Evolutionary conservation across 2,888 invertebrate species (phyloP), one percentile per base, ranked within the genome.

Genomic region (Cheilosia pagana): DNA sequence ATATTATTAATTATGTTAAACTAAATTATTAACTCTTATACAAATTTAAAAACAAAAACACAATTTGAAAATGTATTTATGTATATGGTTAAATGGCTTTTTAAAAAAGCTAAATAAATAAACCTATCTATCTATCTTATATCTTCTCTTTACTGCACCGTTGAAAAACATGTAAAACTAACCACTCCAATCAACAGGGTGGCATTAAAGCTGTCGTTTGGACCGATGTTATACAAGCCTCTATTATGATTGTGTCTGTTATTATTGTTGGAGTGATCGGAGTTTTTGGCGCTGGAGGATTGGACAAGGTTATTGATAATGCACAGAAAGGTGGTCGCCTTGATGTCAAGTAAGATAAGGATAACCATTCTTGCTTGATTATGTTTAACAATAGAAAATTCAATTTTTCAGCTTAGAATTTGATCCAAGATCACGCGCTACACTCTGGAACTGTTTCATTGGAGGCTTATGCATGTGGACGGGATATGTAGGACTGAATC

Each of bases 401-500:
- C 14, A 1, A 23, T 53, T 3, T 10, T 52, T 21, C 16, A 68
- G 50, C 12, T 19, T 60, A 28, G 67, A 25, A 14, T 48, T 71
- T 14, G 57, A 63, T 53, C 43, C 94, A 19, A 93, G 93, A 60
- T 93, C 93, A 50, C 92, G 95, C 31, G 94, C 94, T 77, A 94
- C 95, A 0, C 92, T 95, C 14, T 95, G 95, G 94, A 93, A 94
- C 50, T 93, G 94, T 31, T 88, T 94, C 14, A 90, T 94, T 62
- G 93, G 94, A 12, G 94, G 94, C 12, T 93, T 93, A 52, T 89
- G 93, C 7, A 93, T 94, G 81, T 94, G 94, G 93, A 92, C 94
- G 7, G 92, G 94, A 0, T 94, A 95, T 88, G 94, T 95, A 88
- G 93, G 95, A 14, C 93, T 95, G 12, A 95, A 95, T 91, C 96